Conservation (phyloP, 2,888 invertebrate genomes). For the Nemoura dubitans region DNA sequence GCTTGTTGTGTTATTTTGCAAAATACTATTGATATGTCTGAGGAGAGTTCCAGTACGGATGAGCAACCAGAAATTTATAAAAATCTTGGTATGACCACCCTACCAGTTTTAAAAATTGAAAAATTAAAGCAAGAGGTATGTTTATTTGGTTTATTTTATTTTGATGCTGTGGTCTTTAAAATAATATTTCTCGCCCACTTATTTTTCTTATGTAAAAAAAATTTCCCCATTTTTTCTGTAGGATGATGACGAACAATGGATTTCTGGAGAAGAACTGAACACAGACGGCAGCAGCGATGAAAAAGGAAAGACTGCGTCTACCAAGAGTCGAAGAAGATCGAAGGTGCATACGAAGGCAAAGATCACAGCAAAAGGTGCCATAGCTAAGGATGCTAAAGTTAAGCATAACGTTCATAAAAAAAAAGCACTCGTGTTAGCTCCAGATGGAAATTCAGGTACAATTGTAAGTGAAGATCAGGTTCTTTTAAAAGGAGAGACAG, state of each 20-base stretch:
- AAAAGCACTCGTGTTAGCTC: neutral
- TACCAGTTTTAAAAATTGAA: neutral
- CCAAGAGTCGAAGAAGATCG: neutral
- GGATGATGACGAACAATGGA: constrained; percentile 63
- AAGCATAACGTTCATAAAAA: constrained; percentile 3
- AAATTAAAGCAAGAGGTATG: neutral
- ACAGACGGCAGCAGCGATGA: constrained; percentile 62
- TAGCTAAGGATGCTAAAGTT: neutral
- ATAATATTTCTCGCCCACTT: no score
- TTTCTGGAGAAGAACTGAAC: constrained; percentile 62
- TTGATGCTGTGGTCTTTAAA: no score
- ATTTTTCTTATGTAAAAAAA: no score
- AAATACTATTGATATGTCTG: neutral
- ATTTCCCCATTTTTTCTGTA: constrained; percentile 50
- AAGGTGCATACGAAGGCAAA: neutral
- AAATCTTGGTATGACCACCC: neutral
- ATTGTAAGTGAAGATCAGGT: neutral
- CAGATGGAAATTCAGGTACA: neutral
- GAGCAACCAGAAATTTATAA: neutral
- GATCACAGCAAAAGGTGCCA: constrained; percentile 21
- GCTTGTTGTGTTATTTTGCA: neutral
- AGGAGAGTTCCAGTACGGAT: neutral
- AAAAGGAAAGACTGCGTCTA: constrained; percentile 52
- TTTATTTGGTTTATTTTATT: neutral
- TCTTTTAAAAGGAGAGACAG: neutral